Percentiles rank a stretch among this genome's conserved stretches.
Conservation (phyloP, 2,888 invertebrate genomes). For the Pollenia amentaria region DNA sequence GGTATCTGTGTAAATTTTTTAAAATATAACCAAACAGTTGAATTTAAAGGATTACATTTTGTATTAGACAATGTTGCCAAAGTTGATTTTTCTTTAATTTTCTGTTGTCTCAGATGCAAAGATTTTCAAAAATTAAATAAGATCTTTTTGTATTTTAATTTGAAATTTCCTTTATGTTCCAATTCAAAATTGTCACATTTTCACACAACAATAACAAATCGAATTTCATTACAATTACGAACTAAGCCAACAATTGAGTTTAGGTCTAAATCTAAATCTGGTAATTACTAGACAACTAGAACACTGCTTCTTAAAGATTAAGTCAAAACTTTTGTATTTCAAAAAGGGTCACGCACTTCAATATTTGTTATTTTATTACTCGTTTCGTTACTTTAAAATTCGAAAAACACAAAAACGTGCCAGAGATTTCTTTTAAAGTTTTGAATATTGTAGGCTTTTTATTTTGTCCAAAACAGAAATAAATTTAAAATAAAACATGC, state of each 20-base stretch:
- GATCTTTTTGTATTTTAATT: background rate
- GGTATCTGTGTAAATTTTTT: too few species aligned
- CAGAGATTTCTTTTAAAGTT: conserved; percentile 22
- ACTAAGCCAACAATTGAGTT: too few species aligned
- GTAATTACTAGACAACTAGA: background rate
- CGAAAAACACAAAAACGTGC: conserved; percentile 25
- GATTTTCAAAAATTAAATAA: too few species aligned
- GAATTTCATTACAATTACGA: conserved; percentile 7
- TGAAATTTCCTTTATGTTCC: background rate
- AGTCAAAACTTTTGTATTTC: background rate
- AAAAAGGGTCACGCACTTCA: conserved; percentile 34
- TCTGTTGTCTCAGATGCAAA: too few species aligned
- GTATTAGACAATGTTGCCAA: too few species aligned
- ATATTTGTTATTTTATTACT: conserved; percentile 17
- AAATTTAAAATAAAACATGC: conserved; percentile 19
- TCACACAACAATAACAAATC: background rate
- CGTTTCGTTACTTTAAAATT: conserved; percentile 31
- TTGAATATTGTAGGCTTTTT: conserved; percentile 8
- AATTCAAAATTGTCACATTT: background rate
- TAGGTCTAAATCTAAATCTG: background rate
- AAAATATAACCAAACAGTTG: too few species aligned
- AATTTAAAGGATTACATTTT: too few species aligned
- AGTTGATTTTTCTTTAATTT: too few species aligned
- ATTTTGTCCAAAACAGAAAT: conserved; percentile 4
- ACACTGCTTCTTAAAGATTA: background rate